phyloP scores from a whole-genome alignment of 2,113 vertebrate genomes.

The Corvus cornix region DNA sequence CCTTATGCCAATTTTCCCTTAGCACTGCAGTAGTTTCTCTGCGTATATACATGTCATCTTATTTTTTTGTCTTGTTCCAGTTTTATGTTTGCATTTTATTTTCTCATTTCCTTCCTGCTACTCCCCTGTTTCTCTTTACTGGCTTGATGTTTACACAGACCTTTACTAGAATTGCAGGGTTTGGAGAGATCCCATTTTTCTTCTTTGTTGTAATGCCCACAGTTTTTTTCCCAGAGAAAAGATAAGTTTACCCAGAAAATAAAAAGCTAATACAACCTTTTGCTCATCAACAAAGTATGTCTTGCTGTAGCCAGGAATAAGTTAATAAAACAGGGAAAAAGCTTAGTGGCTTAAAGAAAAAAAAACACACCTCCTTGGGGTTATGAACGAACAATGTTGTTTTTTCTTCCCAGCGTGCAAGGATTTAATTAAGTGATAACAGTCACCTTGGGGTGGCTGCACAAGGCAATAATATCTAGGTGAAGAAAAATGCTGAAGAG shows the following conservation, averaged over 20 bases:
- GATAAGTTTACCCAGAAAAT: constrained; percentile 82
- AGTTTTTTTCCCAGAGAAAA: constrained; percentile 69
- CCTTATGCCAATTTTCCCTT: constrained; percentile 41
- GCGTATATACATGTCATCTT: constrained; percentile 46
- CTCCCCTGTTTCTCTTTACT: constrained; percentile 74
- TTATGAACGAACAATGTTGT: constrained; percentile 90
- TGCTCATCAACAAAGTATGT: constrained; percentile 84
- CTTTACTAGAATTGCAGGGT: constrained; percentile 70
- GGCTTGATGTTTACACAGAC: constrained; percentile 74
- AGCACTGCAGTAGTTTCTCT: constrained; percentile 36
- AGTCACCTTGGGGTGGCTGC: constrained; percentile 91
- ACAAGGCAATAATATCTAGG: constrained; percentile 89
- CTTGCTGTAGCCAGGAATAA: constrained; percentile 82
- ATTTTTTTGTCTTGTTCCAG: constrained; percentile 69
- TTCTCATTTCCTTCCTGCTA: constrained; percentile 75
- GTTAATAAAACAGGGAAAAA: constrained; percentile 83
- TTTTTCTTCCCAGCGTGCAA: constrained; percentile 87
- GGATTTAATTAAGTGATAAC: constrained; percentile 96
- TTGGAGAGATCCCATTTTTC: constrained; percentile 64
- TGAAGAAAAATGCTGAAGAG: constrained; percentile 88
- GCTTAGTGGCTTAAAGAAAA: constrained; percentile 79
- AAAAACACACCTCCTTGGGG: constrained; percentile 82
- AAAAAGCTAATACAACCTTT: constrained; percentile 83
- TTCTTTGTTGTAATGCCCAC: constrained; percentile 65
- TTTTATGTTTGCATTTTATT: constrained; percentile 83